Conservation (phyloP, 2,113 vertebrate species). For the Mormyrus lacerda region DNA sequence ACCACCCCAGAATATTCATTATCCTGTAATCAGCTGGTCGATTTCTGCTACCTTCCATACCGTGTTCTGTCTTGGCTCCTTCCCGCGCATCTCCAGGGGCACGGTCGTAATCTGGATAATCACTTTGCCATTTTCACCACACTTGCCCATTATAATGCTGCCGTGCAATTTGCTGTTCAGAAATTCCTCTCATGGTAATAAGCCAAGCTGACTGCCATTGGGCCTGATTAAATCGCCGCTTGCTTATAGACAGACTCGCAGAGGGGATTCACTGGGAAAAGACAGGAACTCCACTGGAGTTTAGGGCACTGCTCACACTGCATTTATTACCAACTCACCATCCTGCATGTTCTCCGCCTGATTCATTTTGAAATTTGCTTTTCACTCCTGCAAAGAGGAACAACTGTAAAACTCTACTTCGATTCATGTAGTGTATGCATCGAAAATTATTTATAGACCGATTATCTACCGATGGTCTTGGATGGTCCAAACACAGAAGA, state of each 20-base stretch:
- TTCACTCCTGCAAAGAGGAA: not conserved
- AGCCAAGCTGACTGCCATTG: not conserved
- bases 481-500: not conserved
- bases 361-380: not conserved
- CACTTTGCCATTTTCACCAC: conserved; percentile 19
- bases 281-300: not conserved
- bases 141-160: conserved; percentile 9
- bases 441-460: not conserved
- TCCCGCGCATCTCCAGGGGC: conserved; percentile 11
- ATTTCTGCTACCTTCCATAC: not conserved
- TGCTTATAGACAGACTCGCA: not conserved
- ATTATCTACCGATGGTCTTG: not conserved
- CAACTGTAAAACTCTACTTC: not conserved
- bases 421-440: not conserved
- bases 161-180: conserved; percentile 8
- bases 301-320: not conserved
- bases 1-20: conserved; percentile 8
- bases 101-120: conserved; percentile 16
- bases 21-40: conserved; percentile 9
- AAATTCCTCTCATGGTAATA: conserved; percentile 14
- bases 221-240: not conserved
- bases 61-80: not conserved
- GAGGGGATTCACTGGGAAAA: not conserved
- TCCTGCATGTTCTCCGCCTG: not conserved
- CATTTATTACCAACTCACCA: not conserved